Conservation (phyloP, 2,113 vertebrate species). For the Misgurnus mizolepis region DNA sequence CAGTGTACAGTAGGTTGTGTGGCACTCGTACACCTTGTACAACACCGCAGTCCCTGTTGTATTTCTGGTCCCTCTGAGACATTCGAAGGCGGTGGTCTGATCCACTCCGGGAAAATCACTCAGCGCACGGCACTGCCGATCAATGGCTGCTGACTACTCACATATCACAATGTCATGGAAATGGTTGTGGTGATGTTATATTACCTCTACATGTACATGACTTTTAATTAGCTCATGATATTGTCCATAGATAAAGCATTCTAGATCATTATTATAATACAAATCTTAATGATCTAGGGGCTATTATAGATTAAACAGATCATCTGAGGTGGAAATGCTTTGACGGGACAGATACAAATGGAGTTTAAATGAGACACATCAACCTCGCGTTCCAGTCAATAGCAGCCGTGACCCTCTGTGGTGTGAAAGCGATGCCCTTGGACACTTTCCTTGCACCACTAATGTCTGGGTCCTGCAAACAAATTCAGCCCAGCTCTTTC, state of each 20-base stretch:
- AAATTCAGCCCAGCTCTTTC: conserved; percentile 30
- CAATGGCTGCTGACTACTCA: conserved; percentile 46
- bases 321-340: conserved; percentile 11
- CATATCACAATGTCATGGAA: conserved; percentile 27
- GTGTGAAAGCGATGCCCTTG: conserved; percentile 44
- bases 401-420: conserved; percentile 45
- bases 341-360: conserved; percentile 47
- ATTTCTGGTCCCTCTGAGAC: conserved; percentile 11
- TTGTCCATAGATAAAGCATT: neutral
- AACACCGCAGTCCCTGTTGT: conserved; percentile 36
- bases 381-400: conserved; percentile 45
- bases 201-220: neutral
- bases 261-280: neutral
- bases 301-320: conserved; percentile 21
- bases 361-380: conserved; percentile 51
- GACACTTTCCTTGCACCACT: conserved; percentile 32
- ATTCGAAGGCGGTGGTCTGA: conserved; percentile 16
- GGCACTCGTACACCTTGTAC: conserved; percentile 11
- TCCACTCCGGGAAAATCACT: conserved; percentile 41
- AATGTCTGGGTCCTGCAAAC: conserved; percentile 46
- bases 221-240: neutral
- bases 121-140: conserved; percentile 38
- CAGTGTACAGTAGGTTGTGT: neutral
- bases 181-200: neutral
- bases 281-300: neutral